Percentiles rank a stretch among this genome's conserved stretches.
Conservation (phyloP, 2,113 vertebrate species). For the Stomatorhinus ivindoensis region DNA sequence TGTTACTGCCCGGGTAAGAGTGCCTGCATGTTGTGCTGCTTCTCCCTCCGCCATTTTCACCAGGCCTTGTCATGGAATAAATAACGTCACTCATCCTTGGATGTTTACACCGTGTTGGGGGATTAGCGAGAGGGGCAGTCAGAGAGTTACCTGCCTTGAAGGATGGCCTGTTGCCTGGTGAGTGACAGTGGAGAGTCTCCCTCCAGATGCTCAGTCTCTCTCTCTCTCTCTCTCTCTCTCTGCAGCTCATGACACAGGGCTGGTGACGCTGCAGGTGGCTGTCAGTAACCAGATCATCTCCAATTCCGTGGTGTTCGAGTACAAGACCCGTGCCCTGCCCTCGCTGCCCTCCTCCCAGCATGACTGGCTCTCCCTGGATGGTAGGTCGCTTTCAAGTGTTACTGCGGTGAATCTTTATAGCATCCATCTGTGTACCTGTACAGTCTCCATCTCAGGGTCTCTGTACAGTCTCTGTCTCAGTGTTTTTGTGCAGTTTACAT, state of each 20-base stretch:
- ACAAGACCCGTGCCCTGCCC: conserved; percentile 93
- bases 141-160: neutral
- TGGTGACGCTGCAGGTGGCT: conserved; percentile 96
- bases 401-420: neutral
- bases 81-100: neutral
- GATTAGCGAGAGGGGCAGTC: neutral
- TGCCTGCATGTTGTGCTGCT: neutral
- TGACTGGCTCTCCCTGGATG: conserved; percentile 96
- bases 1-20: conserved; percentile 73
- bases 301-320: conserved; percentile 97
- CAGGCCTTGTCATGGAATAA: neutral
- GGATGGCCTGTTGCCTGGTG: neutral
- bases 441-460: neutral
- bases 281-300: conserved; percentile 98
- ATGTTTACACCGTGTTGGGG: neutral
- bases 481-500: neutral
- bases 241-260: conserved; percentile 93
- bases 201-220: neutral
- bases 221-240: conserved; percentile 24
- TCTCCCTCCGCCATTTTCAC: neutral
- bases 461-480: neutral
- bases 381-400: conserved; percentile 55
- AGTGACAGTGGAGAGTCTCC: neutral
- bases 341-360: conserved; percentile 96
- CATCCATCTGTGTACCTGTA: neutral